Percentiles rank a stretch among this genome's conserved stretches.
Conservation (phyloP, 2,797 vertebrate species). For the Lepilemur septentrionalis region DNA sequence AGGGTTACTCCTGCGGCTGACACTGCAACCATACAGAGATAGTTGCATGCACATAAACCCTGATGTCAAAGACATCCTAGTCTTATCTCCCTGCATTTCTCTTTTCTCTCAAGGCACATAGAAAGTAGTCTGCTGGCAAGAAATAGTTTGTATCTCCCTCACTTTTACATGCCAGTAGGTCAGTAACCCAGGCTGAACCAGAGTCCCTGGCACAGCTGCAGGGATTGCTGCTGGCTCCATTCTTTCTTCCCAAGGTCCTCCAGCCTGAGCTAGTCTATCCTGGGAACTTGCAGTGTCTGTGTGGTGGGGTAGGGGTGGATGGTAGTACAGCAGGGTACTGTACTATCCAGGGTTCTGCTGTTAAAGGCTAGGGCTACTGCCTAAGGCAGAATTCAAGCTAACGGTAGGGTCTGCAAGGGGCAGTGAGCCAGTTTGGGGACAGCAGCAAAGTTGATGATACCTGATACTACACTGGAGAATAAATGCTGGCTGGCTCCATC, state of each 20-base stretch:
- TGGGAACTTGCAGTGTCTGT: neutral
- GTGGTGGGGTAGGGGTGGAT: neutral
- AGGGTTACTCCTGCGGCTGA: neutral
- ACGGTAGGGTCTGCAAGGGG: neutral
- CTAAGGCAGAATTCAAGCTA: neutral
- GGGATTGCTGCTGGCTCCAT: neutral
- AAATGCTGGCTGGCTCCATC: neutral
- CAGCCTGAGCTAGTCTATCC: neutral
- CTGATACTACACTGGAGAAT: neutral
- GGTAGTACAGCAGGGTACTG: too few species aligned
- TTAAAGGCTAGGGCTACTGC: neutral
- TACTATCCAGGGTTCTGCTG: neutral
- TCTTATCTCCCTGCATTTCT: neutral
- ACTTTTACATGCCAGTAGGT: neutral
- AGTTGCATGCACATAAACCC: neutral
- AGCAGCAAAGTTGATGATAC: neutral
- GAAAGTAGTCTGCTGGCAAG: neutral
- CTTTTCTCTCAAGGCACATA: neutral
- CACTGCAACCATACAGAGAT: too few species aligned
- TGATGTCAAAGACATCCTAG: too few species aligned
- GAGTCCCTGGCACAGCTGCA: neutral
- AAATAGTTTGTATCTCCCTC: neutral
- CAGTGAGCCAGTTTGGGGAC: neutral
- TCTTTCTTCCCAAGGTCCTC: neutral
- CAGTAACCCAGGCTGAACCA: neutral